Base-by-base conservation (phyloP, 30 jellyfish, hydroid and myxozoan species). In the Aurelia aurita complex sp. Pacific region DNA sequence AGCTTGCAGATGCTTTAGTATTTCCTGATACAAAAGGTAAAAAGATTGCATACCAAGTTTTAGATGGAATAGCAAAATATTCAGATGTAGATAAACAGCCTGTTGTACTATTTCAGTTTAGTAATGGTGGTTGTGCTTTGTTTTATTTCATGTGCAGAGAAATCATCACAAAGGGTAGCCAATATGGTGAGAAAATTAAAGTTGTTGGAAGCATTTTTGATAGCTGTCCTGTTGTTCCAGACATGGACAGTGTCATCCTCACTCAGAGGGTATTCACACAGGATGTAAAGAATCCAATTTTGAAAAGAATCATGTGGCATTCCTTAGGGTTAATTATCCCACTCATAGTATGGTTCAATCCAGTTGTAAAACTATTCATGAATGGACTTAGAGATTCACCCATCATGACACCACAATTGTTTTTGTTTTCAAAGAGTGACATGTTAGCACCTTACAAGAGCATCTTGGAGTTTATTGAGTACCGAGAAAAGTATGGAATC, bases 171-270 rank as follows among this genome's bases (percentile, higher is more conserved):
- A 60, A 63, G 8, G 68, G 59, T 1, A 61, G 89, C 51, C 34
- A 42, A 5, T 54, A 34, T 15, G 38, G 76, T 9, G 54, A 62
- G 12, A 67, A 81, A 34, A 64, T 71, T 16, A 69, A 73, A 10
- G 76, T 82, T 1, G 68, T 52, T 10, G 98, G 96, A 18, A 70
- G 86, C n/a, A 67, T 92, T 38, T 92, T 92, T 82, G 98, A 92
- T 80, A 84, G 96, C 85, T 87, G 96, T 68, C 98, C 98, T 42
- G 90, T 92, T n/a, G 76, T 77, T 8, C 98, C 98, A 17, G 59
- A 36, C 51, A 52, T 34, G 40, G 96, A 92, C 10, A 92, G 96
- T 71, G 69, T 84, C 38, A 36, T 11, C 11, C 15, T 65, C 10
- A 85, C 90, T 8, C 97, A 87, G 67, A 77, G 50, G 36, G 96